These are phyloP conservation scores for Hydrophis major DNA, from an alignment of 2,797 vertebrate species.

Conservation along the genomic window DNA sequence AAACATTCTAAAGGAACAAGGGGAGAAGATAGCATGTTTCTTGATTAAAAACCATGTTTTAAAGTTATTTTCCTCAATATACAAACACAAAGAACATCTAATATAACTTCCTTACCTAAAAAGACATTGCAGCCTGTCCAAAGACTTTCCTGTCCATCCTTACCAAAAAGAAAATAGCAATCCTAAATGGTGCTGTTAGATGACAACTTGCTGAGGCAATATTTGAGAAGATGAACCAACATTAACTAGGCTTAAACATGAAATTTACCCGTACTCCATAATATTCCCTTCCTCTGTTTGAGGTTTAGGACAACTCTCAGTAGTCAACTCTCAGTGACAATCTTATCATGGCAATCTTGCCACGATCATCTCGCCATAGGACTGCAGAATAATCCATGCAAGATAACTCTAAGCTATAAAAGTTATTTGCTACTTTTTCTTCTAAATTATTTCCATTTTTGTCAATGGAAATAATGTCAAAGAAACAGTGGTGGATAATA, in stretches of 20 bases:
- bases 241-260: background rate
- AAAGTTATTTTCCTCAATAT: background rate
- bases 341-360: background rate
- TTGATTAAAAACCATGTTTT: background rate
- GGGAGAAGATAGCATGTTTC: background rate
- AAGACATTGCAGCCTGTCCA: background rate
- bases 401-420: background rate
- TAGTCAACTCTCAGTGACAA: background rate
- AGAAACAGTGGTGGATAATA: background rate
- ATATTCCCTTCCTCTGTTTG: background rate
- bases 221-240: background rate
- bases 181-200: background rate
- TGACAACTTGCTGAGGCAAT: background rate
- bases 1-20: background rate
- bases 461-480: background rate
- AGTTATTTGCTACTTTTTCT: too few relatives aligned
- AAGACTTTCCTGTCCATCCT: background rate
- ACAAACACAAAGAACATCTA: background rate
- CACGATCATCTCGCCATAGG: background rate
- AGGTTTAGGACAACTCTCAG: background rate
- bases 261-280: background rate
- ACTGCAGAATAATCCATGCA: background rate
- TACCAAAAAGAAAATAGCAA: background rate
- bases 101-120: background rate
- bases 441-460: background rate